These are phyloP conservation scores for Tretioscincus oriximinensis DNA, from an alignment of 2,113 vertebrate species.

Conservation along the genomic window DNA sequence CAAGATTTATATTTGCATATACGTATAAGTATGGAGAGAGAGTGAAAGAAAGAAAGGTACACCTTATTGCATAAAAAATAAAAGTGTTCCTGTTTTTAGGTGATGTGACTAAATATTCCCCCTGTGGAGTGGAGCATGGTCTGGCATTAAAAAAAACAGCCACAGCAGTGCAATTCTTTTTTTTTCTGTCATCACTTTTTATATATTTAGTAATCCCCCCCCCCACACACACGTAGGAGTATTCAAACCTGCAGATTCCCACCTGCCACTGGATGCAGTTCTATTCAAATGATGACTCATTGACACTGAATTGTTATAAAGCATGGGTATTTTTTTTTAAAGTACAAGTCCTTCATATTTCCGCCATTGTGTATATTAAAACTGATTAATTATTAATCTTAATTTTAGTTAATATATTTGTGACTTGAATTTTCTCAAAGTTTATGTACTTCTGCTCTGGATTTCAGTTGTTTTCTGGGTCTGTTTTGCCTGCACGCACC, in stretches of 20 bases:
- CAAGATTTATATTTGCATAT: background rate
- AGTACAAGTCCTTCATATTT: background rate
- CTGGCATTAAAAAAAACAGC: background rate
- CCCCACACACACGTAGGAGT: background rate
- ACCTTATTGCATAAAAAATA: too few relatives aligned
- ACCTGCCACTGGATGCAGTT: background rate
- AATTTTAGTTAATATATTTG: conserved; percentile 2
- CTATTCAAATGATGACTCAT: background rate
- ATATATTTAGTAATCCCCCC: too few relatives aligned
- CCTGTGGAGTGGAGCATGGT: too few relatives aligned
- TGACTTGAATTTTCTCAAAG: conserved; percentile 14
- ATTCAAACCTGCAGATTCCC: background rate
- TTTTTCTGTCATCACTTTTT: background rate
- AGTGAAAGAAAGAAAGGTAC: too few relatives aligned
- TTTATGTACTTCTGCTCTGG: too few relatives aligned
- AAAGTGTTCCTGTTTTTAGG: too few relatives aligned
- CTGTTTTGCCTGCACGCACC: too few relatives aligned
- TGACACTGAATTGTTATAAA: background rate
- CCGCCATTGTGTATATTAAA: background rate
- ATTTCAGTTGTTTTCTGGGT: too few relatives aligned
- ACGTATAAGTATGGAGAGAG: background rate
- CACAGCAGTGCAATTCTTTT: background rate
- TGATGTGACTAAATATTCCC: background rate
- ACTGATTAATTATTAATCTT: background rate
- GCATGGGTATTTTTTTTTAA: background rate